Percentiles rank a stretch among this genome's conserved stretches.
phyloP scores from a whole-genome alignment of 2,797 vertebrate species.

The Sebastes flavidus region DNA sequence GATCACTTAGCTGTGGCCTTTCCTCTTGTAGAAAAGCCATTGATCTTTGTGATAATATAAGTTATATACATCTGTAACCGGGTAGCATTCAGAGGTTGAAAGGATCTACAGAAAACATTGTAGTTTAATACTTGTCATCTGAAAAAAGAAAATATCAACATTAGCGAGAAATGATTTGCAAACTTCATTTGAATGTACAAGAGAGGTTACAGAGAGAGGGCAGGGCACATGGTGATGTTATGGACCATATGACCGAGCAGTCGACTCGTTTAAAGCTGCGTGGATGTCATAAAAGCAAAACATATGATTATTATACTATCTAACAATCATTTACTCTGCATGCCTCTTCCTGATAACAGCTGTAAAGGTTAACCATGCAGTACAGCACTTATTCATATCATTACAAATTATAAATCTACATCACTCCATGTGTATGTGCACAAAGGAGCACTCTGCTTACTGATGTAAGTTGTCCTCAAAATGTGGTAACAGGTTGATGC shows the following conservation, averaged over 20 bases:
- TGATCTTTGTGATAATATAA: slow-evolving; percentile 24
- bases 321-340: neutral
- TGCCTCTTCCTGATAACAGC: neutral
- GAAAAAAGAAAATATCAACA: neutral
- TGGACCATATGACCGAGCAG: neutral
- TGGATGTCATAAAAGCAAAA: neutral
- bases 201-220: neutral
- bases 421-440: neutral
- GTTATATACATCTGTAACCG: neutral
- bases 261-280: neutral
- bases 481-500: neutral
- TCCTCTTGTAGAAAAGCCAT: slow-evolving; percentile 21
- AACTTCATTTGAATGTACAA: neutral
- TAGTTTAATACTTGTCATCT: neutral
- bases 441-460: neutral
- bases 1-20: neutral
- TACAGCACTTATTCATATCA: neutral
- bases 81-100: neutral
- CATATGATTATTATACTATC: neutral
- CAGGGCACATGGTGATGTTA: neutral
- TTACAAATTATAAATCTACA: neutral
- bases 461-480: neutral
- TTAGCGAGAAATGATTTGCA: neutral
- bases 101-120: neutral
- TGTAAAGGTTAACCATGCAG: neutral